Base-by-base conservation (phyloP, 1,140 invertebrate genomes). In the Notospermus geniculatus region DNA sequence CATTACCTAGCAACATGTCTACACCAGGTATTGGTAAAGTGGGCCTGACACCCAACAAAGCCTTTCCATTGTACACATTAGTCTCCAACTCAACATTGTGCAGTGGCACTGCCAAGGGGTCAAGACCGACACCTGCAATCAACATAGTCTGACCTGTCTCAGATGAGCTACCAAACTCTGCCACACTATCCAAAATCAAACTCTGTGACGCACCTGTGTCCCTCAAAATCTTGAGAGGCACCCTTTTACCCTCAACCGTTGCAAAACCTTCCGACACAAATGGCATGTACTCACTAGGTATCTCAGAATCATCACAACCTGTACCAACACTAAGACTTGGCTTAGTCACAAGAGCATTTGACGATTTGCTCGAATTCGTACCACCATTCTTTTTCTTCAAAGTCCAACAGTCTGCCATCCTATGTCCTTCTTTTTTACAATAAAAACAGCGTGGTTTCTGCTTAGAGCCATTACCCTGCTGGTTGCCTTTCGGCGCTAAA, bases 1-100 rank as follows among this genome's bases (percentile, higher is more conserved):
- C 67, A 60, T 69, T 69, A 7, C 65, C 62, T 53, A 67, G 32
- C 53, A 67, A 54, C 36, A 69, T 54, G 54, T 46, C 25, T 15
- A 69, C 53, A 63, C 59, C 59, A 13, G 60, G 46, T 54, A 67
- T 7, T 19, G 59, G 65, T 19, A 67, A 60, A 13, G 11, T 28
- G 19, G 45, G 25, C 17, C 25, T 54, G 57, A 65, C 46, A 45
- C 62, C 59, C 11, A 67, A 41, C 27, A 17, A 23, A 30, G 65
- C 54, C 11, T 36, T 28, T 17, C 65, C 65, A 29, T 58, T 54
- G 53, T 62, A 43, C 11, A 61, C 54, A 30, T 62, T n/a, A 54
- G 62, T 59, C 2, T 27, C 54, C 19, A 69, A 54, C 56, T 54
- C 4, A 29, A 64, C 32, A 46, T 57, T 39, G 60, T 68, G 67